Evolutionary conservation across 2,888 invertebrate genomes (phyloP).

Genomic region (Chrysolina oricalcia): DNA sequence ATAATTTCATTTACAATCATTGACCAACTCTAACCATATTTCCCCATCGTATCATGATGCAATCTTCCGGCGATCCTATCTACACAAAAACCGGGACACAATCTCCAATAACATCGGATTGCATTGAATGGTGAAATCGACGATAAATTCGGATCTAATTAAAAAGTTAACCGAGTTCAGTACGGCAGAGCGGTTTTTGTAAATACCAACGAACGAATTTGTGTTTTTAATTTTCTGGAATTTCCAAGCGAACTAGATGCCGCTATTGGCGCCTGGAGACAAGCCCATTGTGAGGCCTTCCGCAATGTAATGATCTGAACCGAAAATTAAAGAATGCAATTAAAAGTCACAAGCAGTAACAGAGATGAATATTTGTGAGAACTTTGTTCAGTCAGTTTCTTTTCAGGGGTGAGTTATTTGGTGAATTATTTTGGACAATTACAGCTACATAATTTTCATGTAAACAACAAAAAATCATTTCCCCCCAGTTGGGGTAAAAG

Average conservation of each 20-base stretch:
- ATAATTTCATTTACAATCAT: neutral
- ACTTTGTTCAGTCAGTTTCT: slow-evolving; percentile 35
- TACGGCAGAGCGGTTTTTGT: slow-evolving; percentile 44
- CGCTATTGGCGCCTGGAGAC: slow-evolving; percentile 37
- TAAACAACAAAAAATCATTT: too few species aligned
- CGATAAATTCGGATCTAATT: slow-evolving; percentile 54
- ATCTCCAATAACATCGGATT: slow-evolving; percentile 29
- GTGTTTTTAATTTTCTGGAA: slow-evolving; percentile 47
- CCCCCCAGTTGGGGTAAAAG: too few species aligned
- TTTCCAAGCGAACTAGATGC: slow-evolving; percentile 30
- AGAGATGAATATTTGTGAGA: slow-evolving; percentile 67
- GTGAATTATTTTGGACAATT: too few species aligned
- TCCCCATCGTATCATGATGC: neutral
- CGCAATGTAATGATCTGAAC: slow-evolving; percentile 63
- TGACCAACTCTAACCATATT: neutral
- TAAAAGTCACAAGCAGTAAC: slow-evolving; percentile 65
- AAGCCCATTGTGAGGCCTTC: slow-evolving; percentile 32
- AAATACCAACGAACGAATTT: slow-evolving; percentile 46
- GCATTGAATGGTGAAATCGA: slow-evolving; percentile 42
- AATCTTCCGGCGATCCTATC: neutral
- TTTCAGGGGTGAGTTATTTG: too few species aligned
- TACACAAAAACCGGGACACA: neutral
- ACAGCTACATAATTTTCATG: too few species aligned
- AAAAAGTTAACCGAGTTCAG: slow-evolving; percentile 50
- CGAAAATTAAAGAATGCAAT: slow-evolving; percentile 65